Evolutionary conservation across 2,113 vertebrate species (phyloP).

Genomic region (Nannobrachium achirus): DNA sequence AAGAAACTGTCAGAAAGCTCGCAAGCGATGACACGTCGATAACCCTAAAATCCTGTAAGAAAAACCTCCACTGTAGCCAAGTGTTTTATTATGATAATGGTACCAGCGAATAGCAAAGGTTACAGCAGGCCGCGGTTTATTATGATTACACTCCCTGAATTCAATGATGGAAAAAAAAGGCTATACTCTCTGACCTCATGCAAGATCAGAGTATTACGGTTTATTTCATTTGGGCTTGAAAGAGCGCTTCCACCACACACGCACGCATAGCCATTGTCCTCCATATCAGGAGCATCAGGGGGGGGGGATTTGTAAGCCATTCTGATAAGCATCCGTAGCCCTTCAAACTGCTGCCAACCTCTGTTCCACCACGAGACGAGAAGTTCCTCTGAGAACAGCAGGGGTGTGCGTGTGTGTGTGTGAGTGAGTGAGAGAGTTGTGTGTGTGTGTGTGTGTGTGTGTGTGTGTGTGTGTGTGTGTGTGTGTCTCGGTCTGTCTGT

Average conservation of each 20-base stretch:
- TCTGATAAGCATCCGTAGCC: conserved; percentile 71
- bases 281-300: conserved; percentile 73
- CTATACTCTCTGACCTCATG: conserved; percentile 62
- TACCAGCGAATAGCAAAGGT: conserved; percentile 31
- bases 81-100: conserved; percentile 41
- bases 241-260: conserved; percentile 63
- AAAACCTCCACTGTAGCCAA: conserved; percentile 26
- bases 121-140: conserved; percentile 49
- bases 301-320: conserved; percentile 70
- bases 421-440: no score
- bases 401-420: conserved; percentile 30
- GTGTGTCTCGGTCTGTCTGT: no score
- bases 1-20: conserved; percentile 24
- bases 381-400: conserved; percentile 53
- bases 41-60: not conserved
- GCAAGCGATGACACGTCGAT: conserved; percentile 26
- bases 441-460: conserved; percentile 27
- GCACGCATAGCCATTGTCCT: conserved; percentile 78
- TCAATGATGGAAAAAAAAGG: conserved; percentile 65
- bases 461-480: conserved; percentile 14
- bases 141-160: conserved; percentile 46
- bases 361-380: conserved; percentile 59
- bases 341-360: conserved; percentile 71
- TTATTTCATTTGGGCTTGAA: conserved; percentile 71
- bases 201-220: conserved; percentile 60